Conservation (phyloP, 1,140 invertebrate species). For the Trialeurodes vaporariorum region DNA sequence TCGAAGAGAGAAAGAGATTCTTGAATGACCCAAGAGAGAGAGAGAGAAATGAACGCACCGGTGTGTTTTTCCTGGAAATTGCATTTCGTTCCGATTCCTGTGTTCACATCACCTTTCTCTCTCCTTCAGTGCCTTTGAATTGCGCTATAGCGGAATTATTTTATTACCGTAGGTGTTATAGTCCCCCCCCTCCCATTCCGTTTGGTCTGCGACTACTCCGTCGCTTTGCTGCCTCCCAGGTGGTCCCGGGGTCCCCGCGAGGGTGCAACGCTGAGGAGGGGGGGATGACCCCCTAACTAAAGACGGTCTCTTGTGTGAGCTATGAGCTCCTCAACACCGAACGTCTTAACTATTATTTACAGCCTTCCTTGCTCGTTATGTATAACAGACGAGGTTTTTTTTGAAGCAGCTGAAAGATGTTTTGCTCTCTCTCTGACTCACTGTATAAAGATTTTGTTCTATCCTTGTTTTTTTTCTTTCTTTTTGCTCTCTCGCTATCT, state of each 20-base stretch:
- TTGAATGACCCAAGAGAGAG: no score
- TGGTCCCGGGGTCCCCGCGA: neutral
- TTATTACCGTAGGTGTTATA: neutral
- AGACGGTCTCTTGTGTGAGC: no score
- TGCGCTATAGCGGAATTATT: neutral
- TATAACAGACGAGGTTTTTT: no score
- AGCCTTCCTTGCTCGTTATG: no score
- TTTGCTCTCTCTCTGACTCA: no score
- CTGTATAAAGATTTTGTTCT: no score
- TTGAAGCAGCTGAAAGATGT: neutral
- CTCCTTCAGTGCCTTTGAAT: neutral
- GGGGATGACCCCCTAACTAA: no score
- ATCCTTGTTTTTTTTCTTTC: no score
- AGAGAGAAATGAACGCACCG: neutral
- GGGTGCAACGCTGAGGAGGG: neutral
- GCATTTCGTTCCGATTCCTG: neutral
- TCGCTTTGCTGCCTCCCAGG: neutral
- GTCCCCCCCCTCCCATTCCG: neutral
- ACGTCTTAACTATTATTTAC: neutral
- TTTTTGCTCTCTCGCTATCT: no score
- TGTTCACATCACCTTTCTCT: no score
- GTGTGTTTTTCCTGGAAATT: neutral
- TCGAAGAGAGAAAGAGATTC: no score
- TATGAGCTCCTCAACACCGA: no score
- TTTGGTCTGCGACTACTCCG: neutral